Evolutionary conservation across 2,113 vertebrate genomes (phyloP).

Genomic region (Neolamprologus sp.): DNA sequence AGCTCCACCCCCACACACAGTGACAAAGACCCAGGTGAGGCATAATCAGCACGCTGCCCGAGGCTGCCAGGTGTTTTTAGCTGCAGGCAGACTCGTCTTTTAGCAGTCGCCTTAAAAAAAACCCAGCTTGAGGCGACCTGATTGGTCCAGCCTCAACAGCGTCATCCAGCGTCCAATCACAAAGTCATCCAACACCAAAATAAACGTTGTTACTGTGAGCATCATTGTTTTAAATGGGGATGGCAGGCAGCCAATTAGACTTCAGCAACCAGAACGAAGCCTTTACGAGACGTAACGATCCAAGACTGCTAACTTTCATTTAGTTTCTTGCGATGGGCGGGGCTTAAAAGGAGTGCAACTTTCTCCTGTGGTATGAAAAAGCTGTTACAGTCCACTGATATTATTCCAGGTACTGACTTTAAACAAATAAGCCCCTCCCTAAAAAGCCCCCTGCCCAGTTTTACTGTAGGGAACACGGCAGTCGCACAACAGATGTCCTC

Average conservation of each 20-base stretch:
- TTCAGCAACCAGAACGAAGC: not conserved
- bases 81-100: not conserved
- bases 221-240: not conserved
- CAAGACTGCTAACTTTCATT: not conserved
- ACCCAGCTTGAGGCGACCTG: not conserved
- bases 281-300: not conserved
- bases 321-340: not conserved
- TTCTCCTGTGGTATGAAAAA: not conserved
- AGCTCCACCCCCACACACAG: not conserved
- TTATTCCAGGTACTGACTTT: not conserved
- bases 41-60: rapidly evolving
- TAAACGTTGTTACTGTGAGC: not conserved
- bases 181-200: not conserved
- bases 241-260: not conserved
- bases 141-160: not conserved
- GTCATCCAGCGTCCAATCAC: not conserved
- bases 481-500: not conserved
- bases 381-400: not conserved
- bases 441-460: not conserved
- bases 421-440: not conserved
- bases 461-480: rapidly evolving
- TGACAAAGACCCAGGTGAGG: not conserved
- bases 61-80: rapidly evolving
- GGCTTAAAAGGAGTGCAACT: not conserved
- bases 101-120: not conserved